phyloP scores from a whole-genome alignment of 2,797 vertebrate species.

The Pangasius macronema region DNA sequence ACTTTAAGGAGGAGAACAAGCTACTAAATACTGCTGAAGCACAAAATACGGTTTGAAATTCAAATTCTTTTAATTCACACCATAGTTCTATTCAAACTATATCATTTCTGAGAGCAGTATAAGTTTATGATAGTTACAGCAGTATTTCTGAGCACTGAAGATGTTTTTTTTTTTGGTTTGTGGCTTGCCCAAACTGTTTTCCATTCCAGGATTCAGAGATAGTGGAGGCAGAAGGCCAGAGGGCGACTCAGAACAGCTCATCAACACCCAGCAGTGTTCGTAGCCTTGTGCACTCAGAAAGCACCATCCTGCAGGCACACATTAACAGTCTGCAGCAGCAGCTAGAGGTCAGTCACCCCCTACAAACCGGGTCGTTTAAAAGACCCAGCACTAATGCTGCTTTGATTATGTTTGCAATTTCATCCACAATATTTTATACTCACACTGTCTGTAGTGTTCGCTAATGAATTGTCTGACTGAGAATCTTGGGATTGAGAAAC shows the following conservation, averaged over 20 bases:
- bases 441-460: background rate
- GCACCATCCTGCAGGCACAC: slow-evolving; percentile 75
- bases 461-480: background rate
- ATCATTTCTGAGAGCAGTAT: background rate
- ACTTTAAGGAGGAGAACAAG: background rate
- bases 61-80: background rate
- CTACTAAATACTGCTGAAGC: background rate
- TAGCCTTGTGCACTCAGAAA: slow-evolving; percentile 61
- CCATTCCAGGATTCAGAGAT: slow-evolving; percentile 75
- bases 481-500: background rate
- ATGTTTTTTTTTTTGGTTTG: background rate
- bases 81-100: background rate
- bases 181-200: background rate
- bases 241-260: slow-evolving; percentile 65
- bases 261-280: slow-evolving; percentile 18
- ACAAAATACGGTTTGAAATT: slow-evolving; percentile 36
- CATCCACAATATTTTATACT: background rate
- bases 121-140: background rate
- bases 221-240: slow-evolving; percentile 74
- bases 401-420: background rate
- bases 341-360: slow-evolving; percentile 74
- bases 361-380: background rate
- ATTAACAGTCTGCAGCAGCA: slow-evolving; percentile 76
- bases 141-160: background rate
- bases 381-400: background rate